Evolutionary conservation across 2,113 vertebrate species (phyloP).

Genomic region (Elaphurus davidianus): DNA sequence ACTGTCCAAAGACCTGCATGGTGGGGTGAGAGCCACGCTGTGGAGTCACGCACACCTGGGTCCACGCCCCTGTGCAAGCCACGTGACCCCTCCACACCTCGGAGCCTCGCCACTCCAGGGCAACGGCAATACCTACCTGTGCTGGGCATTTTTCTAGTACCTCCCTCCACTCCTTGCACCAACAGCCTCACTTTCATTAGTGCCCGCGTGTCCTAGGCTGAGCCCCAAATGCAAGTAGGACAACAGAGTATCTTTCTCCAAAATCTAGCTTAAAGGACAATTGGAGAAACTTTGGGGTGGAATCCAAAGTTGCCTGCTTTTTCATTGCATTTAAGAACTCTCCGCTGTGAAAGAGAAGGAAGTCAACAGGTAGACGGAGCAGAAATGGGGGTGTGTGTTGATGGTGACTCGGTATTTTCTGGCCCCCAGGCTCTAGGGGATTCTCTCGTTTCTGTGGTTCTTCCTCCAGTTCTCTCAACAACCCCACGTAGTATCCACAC

Average conservation of each 20-base stretch:
- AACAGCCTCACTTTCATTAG: neutral
- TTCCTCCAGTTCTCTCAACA: neutral
- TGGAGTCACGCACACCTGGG: accelerated
- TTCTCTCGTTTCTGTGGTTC: neutral
- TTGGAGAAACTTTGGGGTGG: neutral
- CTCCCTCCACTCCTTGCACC: neutral
- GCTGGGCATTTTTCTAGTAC: neutral
- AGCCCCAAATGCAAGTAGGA: neutral
- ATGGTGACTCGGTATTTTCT: neutral
- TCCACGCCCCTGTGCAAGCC: neutral
- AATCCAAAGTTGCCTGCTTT: neutral
- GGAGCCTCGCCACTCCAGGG: accelerated
- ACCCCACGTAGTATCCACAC: too few species aligned
- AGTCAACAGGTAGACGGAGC: accelerated
- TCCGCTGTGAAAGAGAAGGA: too few species aligned
- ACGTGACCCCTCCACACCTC: accelerated
- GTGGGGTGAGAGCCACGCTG: too few species aligned
- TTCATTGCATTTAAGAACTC: neutral
- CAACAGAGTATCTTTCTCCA: neutral
- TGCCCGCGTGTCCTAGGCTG: neutral
- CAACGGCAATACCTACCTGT: accelerated
- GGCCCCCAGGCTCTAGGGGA: neutral
- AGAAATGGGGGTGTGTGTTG: neutral
- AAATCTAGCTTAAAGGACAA: neutral
- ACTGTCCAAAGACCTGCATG: neutral